phyloP scores from a whole-genome alignment of 2,797 vertebrate genomes.

The Petrocephalus schoutedeni region DNA sequence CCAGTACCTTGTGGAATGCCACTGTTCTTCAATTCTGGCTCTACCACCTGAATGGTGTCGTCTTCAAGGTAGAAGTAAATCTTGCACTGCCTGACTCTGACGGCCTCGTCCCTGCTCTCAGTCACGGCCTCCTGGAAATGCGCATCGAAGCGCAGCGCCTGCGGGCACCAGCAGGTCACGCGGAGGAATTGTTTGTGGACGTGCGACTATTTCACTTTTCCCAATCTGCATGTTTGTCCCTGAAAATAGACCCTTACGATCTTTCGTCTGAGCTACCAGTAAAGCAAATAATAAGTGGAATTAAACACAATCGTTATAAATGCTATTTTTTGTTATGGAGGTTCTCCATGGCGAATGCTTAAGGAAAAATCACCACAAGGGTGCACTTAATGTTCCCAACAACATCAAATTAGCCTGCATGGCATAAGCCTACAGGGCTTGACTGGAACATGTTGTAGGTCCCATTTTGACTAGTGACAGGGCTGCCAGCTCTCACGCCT shows the following conservation, averaged over 20 bases:
- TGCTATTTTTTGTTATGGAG: not conserved
- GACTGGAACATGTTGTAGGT: not conserved
- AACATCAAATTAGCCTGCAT: not conserved
- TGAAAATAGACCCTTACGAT: not conserved
- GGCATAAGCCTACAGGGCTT: not conserved
- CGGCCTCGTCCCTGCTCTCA: slow-evolving; percentile 63
- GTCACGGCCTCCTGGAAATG: slow-evolving; percentile 73
- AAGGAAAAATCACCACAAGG: not conserved
- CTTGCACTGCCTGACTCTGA: slow-evolving; percentile 77
- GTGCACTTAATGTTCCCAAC: not conserved
- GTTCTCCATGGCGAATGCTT: not conserved
- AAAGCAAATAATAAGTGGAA: not conserved
- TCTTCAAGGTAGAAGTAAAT: slow-evolving; percentile 88
- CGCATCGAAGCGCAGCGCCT: slow-evolving; percentile 82
- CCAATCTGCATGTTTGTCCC: not conserved
- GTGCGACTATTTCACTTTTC: not conserved
- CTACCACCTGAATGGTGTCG: slow-evolving; percentile 84
- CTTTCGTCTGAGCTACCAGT: not conserved
- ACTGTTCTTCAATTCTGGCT: slow-evolving; percentile 75
- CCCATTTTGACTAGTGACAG: not conserved
- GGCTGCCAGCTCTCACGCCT: too few species aligned
- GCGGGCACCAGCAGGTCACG: slow-evolving; percentile 28
- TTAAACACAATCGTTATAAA: not conserved
- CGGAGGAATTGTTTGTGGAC: not conserved
- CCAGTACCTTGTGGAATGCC: slow-evolving; percentile 78